Percentiles rank a stretch among this genome's conserved stretches.
Evolutionary conservation across 2,888 invertebrate genomes (phyloP).

Genomic region (Clanis bilineata): DNA sequence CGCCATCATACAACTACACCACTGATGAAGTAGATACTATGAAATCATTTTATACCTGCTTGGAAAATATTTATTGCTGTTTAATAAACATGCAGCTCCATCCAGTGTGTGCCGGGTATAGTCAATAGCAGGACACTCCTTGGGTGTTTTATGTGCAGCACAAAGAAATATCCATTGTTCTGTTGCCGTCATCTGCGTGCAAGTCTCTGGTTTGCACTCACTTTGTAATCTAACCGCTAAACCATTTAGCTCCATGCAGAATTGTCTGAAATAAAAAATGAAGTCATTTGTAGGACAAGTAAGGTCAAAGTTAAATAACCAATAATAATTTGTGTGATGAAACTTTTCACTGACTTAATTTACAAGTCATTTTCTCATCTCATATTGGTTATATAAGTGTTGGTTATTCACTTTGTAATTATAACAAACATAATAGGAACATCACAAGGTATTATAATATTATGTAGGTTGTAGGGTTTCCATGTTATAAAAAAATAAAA

Average conservation of each 20-base stretch:
- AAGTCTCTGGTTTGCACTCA: conserved; percentile 98
- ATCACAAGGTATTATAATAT: too few species aligned
- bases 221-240: conserved; percentile 97
- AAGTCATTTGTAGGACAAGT: too few species aligned
- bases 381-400: too few species aligned
- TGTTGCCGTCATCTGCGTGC: conserved; percentile 99
- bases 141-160: conserved; percentile 99
- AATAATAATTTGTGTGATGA: too few species aligned
- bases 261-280: conserved; percentile 85
- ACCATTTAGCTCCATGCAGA: conserved; percentile 99
- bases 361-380: too few species aligned
- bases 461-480: too few species aligned
- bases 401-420: too few species aligned
- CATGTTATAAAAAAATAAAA: neutral
- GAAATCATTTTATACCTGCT: conserved; percentile 88
- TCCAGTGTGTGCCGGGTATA: conserved; percentile 99
- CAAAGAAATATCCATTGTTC: conserved; percentile 99
- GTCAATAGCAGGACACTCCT: conserved; percentile 99
- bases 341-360: too few species aligned
- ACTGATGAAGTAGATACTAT: too few species aligned
- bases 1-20: too few species aligned
- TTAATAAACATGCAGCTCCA: conserved; percentile 98
- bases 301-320: too few species aligned
- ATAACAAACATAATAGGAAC: too few species aligned
- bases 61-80: conserved; percentile 99